Evolutionary conservation across 2,888 invertebrate species (phyloP).

Genomic region (Schrankia costaestrigalis): DNA sequence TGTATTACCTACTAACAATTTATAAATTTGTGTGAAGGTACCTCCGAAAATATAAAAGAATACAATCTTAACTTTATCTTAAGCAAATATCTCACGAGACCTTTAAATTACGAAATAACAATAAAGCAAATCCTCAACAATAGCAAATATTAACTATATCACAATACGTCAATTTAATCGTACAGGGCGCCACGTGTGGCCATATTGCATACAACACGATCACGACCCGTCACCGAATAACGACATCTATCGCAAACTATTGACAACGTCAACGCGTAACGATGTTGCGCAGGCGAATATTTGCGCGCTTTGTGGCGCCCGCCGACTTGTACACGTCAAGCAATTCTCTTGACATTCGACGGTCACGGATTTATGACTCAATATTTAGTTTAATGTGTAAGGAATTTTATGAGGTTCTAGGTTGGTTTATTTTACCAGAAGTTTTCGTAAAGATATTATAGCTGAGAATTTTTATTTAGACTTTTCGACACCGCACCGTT

Average conservation of each 20-base stretch:
- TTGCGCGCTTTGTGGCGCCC: conserved; percentile 38
- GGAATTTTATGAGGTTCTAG: conserved; percentile 17
- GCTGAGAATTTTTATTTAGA: too few species aligned
- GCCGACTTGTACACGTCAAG: conserved; percentile 28
- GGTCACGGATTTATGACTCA: conserved; percentile 41
- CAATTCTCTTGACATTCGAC: conserved; percentile 60
- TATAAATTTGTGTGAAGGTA: too few species aligned
- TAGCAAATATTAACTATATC: too few species aligned
- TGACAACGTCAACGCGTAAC: conserved; percentile 27
- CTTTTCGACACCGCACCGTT: too few species aligned
- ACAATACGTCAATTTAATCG: conserved; percentile 3
- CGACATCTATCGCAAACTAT: conserved; percentile 33
- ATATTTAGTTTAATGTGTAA: conserved; percentile 16
- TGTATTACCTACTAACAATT: too few species aligned
- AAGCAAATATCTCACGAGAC: too few species aligned
- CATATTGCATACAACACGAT: conserved; percentile 35
- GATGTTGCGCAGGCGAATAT: conserved; percentile 51
- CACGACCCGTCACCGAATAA: conserved; percentile 29
- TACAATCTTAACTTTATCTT: too few species aligned
- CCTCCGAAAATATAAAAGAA: too few species aligned
- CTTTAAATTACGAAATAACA: too few species aligned
- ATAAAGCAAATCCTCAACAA: too few species aligned
- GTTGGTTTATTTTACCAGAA: too few species aligned
- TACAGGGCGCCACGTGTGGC: conserved; percentile 44
- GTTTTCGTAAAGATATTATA: too few species aligned